Evolutionary conservation across 1,140 invertebrate genomes (phyloP), one percentile per base, ranked within the genome.

Genomic region (Ephestia elutella): DNA sequence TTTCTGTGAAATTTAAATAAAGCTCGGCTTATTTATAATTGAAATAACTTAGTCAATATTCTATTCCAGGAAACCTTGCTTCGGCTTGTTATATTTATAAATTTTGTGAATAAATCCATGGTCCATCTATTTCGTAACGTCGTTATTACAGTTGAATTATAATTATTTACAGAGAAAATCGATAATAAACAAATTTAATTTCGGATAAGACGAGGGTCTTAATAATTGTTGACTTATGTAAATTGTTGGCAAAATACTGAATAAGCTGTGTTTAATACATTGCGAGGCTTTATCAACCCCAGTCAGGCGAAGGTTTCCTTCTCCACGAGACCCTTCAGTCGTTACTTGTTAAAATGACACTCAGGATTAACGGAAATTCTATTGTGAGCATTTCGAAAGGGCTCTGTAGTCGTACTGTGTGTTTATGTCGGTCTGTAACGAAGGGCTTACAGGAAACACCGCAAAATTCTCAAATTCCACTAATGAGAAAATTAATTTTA

Each of bases 171-270:
- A 4, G 1, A 7, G 7, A 32, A 32, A 32, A 32, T 32, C 30
- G 18, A 61, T 51, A 55, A 57, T 60, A 60, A 49, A 15, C 60
- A 56, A 65, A 66, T 63, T 49, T 57, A 18, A 63, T 64, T 60
- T 55, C 28, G 48, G 28, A 35, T 56, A 53, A 67, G 62, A 63
- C 60, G 48, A 57, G 57, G 60, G 63, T 72, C 59, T 68, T 68
- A 64, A 65, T 63, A 70, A 68, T 73, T 71, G 63, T 60, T 72
- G 67, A 69, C 58, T 72, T 75, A 82, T 78, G 66, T 70, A 81
- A 74, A 81, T 78, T 75, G 65, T 67, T 60, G 56, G 65, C 68
- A 71, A 74, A 75, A 75, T 83, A 75, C 75, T 68, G 61, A 70
- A 73, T 80, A 78, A 80, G 71, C 73, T 62, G 60, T 68, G 50